Percentiles rank a stretch among this genome's conserved stretches.
phyloP scores from a whole-genome alignment of 1,140 invertebrate genomes.

The Drosophila biarmipes region DNA sequence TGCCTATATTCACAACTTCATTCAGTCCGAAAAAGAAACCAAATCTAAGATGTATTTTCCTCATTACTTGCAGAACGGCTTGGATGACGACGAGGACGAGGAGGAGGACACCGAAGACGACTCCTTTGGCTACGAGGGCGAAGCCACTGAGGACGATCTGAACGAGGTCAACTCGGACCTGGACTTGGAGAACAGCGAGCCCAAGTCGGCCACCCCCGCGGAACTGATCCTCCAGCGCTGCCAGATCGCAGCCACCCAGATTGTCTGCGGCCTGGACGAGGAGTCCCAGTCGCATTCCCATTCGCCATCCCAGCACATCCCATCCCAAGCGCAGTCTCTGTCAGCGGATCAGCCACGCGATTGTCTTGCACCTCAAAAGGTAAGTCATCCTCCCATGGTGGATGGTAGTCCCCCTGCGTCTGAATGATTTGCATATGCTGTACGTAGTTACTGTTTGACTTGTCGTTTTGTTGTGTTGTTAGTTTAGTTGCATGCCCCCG shows the following conservation, averaged over 20 bases:
- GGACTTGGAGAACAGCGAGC: slow-evolving; percentile 57
- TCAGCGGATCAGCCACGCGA: slow-evolving; percentile 72
- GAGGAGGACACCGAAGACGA: slow-evolving; percentile 73
- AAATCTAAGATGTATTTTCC: not conserved
- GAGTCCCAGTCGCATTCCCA: not conserved
- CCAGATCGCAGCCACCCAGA: slow-evolving; percentile 58
- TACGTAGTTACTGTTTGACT: slow-evolving; percentile 45
- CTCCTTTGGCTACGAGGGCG: slow-evolving; percentile 71
- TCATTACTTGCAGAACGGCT: slow-evolving; percentile 54
- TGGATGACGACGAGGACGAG: slow-evolving; percentile 66
- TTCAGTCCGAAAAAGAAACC: slow-evolving; percentile 3
- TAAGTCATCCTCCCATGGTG: slow-evolving; percentile 31
- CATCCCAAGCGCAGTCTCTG: slow-evolving; percentile 20
- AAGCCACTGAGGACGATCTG: slow-evolving; percentile 80
- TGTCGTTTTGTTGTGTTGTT: slow-evolving; percentile 33
- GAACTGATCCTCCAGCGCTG: slow-evolving; percentile 58
- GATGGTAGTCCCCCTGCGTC: not conserved
- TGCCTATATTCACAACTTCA: slow-evolving; percentile 25
- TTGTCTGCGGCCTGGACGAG: slow-evolving; percentile 35
- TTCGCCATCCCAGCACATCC: not conserved
- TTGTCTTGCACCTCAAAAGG: slow-evolving; percentile 82
- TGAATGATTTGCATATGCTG: slow-evolving; percentile 35
- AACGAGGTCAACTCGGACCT: slow-evolving; percentile 78
- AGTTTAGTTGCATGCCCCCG: slow-evolving; percentile 43
- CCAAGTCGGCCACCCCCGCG: slow-evolving; percentile 29